These are phyloP conservation scores for Rhyacichthys aspro DNA, from an alignment of 2,797 vertebrate genomes.

Conservation along the genomic window DNA sequence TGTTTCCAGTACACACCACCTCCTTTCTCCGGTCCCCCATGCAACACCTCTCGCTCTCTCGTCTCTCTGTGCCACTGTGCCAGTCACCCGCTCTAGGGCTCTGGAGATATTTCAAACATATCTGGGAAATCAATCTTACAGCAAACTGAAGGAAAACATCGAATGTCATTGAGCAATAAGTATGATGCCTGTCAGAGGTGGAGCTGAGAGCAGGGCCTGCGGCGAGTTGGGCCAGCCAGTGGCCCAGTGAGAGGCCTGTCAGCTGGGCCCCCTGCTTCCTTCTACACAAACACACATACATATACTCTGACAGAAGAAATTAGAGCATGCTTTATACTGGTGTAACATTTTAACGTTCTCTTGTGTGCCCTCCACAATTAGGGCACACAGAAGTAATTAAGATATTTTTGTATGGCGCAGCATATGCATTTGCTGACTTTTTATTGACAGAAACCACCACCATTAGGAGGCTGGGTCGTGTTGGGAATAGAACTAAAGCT, in stretches of 20 bases:
- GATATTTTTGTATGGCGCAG: background rate
- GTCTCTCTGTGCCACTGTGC: conserved; percentile 61
- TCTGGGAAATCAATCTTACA: conserved; percentile 94
- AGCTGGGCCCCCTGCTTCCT: conserved; percentile 77
- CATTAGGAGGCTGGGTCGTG: too few species aligned
- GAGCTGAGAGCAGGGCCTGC: conserved; percentile 89
- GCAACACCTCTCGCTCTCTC: conserved; percentile 28
- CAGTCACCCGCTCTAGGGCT: conserved; percentile 86
- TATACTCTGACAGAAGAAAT: conserved; percentile 27
- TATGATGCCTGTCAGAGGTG: conserved; percentile 88
- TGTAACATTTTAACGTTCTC: conserved; percentile 15
- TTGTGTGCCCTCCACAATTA: too few species aligned
- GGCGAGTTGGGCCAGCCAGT: conserved; percentile 84
- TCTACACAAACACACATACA: conserved; percentile 55
- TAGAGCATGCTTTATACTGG: conserved; percentile 36
- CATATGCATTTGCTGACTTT: too few species aligned
- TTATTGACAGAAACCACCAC: too few species aligned
- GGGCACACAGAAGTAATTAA: too few species aligned
- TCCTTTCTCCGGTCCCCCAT: conserved; percentile 19
- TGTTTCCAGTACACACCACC: conserved; percentile 27
- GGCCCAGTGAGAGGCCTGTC: conserved; percentile 87
- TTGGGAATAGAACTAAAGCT: too few species aligned
- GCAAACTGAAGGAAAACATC: conserved; percentile 94
- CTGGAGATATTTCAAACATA: conserved; percentile 93
- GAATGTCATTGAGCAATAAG: conserved; percentile 98